Base-by-base conservation (phyloP, 1,140 invertebrate genomes). In the Meloidogyne hapla region DNA sequence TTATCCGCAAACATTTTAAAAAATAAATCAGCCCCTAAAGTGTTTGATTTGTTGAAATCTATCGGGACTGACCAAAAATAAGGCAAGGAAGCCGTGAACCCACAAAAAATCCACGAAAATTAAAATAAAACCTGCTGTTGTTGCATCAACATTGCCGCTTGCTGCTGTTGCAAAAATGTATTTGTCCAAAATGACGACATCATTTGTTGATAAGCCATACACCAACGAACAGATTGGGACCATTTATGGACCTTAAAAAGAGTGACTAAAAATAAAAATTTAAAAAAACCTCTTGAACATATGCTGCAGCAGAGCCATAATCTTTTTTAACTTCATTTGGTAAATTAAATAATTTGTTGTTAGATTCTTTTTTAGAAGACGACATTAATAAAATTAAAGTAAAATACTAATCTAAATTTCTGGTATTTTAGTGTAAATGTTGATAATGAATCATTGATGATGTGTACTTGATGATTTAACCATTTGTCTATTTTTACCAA, bases 261-360 rank as follows among this genome's bases (percentile, higher is more conserved):
- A 2, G 10, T 12, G 13, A 12, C 12, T 1, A n/a, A n/a, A n/a
- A 56, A 1, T 56, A n/a, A 13, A 21, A 56, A n/a, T 56, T 56
- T n/a, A 56, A n/a, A n/a, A 15, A 56, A 56, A 56, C 48, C 61
- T 81, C 80, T 23, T 82, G 83, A 10, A 82, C 69, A 62, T 81
- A 81, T 8, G 81, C 81, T 48, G 69, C 70, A 10, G 80, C 80
- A 13, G 80, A 74, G 15, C 81, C 80, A 38, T 81, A 81, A 69
- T 81, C 78, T 25, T 38, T 61, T 63, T 73, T 73, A 6, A 15
- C 18, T 56, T 56, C 48, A 56, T n/a, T 56, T 8, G 18, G 18
- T 56, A 56, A 56, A 8, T n/a, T 21, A 56, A 56, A 56, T 56
- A n/a, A n/a, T 3, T 56, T 56, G 15, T 48, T 48, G 13, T 48